These are phyloP conservation scores for Podarcis cretensis DNA, from an alignment of 2,113 vertebrate genomes.

Conservation along the genomic window DNA sequence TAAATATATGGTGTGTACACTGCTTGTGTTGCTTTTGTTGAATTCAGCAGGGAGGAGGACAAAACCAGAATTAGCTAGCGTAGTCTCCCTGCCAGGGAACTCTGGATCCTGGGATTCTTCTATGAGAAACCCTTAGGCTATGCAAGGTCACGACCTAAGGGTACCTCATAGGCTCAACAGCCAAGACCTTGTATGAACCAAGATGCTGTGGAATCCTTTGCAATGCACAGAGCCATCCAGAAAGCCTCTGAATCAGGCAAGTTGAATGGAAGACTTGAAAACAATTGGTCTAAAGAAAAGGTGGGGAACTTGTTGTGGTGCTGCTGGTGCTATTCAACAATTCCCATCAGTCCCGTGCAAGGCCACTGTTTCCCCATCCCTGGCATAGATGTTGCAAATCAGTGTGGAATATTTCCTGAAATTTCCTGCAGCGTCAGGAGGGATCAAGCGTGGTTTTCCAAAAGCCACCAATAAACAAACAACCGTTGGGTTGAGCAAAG, in stretches of 20 bases:
- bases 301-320: neutral
- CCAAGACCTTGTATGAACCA: too few species aligned
- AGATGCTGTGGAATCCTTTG: neutral
- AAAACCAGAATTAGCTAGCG: too few species aligned
- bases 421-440: neutral
- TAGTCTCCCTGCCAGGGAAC: neutral
- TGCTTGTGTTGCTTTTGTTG: too few species aligned
- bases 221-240: neutral
- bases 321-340: neutral
- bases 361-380: neutral
- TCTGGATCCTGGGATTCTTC: neutral
- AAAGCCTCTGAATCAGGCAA: too few species aligned
- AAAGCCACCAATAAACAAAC: neutral
- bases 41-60: too few species aligned
- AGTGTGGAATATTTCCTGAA: neutral
- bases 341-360: neutral
- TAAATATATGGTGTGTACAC: too few species aligned
- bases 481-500: neutral
- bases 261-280: neutral
- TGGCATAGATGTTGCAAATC: neutral
- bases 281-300: neutral
- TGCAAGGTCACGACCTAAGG: neutral
- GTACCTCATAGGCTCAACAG: too few species aligned
- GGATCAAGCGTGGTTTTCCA: neutral
- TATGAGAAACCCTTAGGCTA: neutral